Evolutionary conservation across 2,797 vertebrate genomes (phyloP).

Genomic region (Picus viridis): DNA sequence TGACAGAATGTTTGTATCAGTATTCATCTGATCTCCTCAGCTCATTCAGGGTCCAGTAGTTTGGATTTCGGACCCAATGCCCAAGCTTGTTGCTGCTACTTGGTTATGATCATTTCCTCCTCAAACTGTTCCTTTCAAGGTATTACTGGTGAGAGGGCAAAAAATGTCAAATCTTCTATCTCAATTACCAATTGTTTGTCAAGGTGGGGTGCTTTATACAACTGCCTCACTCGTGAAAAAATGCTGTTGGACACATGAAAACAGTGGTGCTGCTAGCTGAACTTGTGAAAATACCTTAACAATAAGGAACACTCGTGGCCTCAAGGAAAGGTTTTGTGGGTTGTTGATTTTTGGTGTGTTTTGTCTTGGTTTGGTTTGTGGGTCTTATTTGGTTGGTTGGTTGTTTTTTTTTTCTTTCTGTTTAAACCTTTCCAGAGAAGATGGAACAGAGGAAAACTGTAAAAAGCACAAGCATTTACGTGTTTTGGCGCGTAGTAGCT

Average conservation of each 20-base stretch:
- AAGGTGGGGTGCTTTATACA: not conserved
- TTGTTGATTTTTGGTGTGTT: no score
- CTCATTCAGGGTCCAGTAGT: not conserved
- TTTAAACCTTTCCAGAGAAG: not conserved
- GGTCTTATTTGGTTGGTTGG: no score
- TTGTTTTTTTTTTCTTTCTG: not conserved
- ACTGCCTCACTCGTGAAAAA: not conserved
- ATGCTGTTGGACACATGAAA: rapidly evolving
- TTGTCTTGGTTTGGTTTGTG: no score
- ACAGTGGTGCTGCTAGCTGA: not conserved
- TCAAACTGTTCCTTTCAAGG: not conserved
- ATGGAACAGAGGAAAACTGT: not conserved
- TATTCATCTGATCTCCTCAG: not conserved
- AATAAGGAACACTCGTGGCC: not conserved
- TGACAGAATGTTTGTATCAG: not conserved
- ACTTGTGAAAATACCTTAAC: not conserved
- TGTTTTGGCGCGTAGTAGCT: not conserved
- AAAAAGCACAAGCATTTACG: not conserved
- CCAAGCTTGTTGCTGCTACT: not conserved
- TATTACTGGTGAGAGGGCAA: not conserved
- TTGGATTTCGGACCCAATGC: not conserved
- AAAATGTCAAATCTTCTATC: not conserved
- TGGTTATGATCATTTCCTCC: not conserved
- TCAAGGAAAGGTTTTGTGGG: not conserved
- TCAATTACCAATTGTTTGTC: not conserved